A percentile compares a stretch with the other conserved stretches of the same genome.
phyloP scores from a whole-genome alignment of 2,888 invertebrate species.

The Glaucopsyche alexis region DNA sequence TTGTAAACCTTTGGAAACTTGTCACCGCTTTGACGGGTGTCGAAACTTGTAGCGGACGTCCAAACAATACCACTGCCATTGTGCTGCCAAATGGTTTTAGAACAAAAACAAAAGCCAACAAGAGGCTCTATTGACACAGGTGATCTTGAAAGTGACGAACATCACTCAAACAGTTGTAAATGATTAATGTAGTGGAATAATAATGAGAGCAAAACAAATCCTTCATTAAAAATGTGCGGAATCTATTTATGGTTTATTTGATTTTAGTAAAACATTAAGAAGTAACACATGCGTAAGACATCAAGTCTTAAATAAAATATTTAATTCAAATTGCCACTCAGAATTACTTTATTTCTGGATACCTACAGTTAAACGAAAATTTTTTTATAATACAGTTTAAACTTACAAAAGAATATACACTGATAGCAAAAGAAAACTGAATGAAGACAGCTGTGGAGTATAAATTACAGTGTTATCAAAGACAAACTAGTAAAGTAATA shows the following conservation, averaged over 20 bases:
- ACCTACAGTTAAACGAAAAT: not conserved
- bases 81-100: conserved; percentile 57
- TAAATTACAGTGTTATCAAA: conserved; percentile 25
- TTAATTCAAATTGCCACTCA: too few relatives aligned
- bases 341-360: too few relatives aligned
- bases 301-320: too few relatives aligned
- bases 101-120: conserved; percentile 67
- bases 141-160: conserved; percentile 62
- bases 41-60: conserved; percentile 63
- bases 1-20: conserved; percentile 58
- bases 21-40: conserved; percentile 69
- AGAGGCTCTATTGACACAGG: conserved; percentile 64
- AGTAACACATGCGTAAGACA: too few relatives aligned
- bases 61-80: conserved; percentile 62
- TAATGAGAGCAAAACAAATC: conserved; percentile 9
- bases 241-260: not conserved
- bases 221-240: not conserved
- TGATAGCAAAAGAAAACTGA: conserved; percentile 9
- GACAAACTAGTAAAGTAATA: conserved; percentile 37
- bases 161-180: conserved; percentile 50
- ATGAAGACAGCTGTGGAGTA: not conserved
- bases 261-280: too few relatives aligned
- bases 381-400: not conserved
- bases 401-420: not conserved
- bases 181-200: conserved; percentile 61